Percentiles rank a stretch among this genome's conserved stretches.
These are phyloP conservation scores for Trichopria drosophilae DNA, from an alignment of 2,888 invertebrate genomes.

Conservation along the genomic window DNA sequence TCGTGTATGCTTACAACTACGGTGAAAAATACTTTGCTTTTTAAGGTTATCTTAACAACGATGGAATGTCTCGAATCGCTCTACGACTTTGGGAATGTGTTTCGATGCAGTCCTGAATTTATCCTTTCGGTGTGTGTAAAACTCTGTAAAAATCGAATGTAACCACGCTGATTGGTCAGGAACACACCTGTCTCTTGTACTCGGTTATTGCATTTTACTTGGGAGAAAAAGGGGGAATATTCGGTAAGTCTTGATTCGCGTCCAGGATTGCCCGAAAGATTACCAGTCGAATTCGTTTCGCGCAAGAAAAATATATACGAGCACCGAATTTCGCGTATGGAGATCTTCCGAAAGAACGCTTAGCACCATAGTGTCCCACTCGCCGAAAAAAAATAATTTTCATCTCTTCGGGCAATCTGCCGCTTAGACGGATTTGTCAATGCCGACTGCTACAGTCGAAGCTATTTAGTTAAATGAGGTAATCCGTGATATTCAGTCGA, in stretches of 20 bases:
- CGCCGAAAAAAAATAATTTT: constrained; percentile 17
- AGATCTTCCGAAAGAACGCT: too few relatives aligned
- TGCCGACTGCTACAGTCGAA: constrained; percentile 46
- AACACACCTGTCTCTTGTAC: constrained; percentile 51
- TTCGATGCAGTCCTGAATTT: constrained; percentile 47
- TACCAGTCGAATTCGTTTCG: constrained; percentile 35
- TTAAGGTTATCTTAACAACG: constrained; percentile 47
- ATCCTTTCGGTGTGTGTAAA: constrained; percentile 34
- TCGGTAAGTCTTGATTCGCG: constrained; percentile 30
- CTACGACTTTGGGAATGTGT: constrained; percentile 51
- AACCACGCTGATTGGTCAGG: constrained; percentile 57
- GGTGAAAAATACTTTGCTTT: constrained; percentile 45
- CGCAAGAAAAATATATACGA: constrained; percentile 41
- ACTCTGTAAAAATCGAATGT: constrained; percentile 46
- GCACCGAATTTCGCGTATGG: constrained; percentile 42
- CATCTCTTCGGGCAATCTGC: constrained; percentile 50
- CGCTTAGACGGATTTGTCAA: constrained; percentile 51
- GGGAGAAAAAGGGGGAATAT: constrained; percentile 34
- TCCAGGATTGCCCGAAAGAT: constrained; percentile 49
- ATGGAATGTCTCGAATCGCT: constrained; percentile 52
- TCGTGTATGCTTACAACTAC: constrained; percentile 40
- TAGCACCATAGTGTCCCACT: constrained; percentile 36
- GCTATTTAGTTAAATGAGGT: constrained; percentile 54
- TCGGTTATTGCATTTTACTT: constrained; percentile 50
- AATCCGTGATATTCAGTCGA: constrained; percentile 51